Evolutionary conservation across 2,797 vertebrate species (phyloP).

Genomic region (Gadopsis bispinosus): DNA sequence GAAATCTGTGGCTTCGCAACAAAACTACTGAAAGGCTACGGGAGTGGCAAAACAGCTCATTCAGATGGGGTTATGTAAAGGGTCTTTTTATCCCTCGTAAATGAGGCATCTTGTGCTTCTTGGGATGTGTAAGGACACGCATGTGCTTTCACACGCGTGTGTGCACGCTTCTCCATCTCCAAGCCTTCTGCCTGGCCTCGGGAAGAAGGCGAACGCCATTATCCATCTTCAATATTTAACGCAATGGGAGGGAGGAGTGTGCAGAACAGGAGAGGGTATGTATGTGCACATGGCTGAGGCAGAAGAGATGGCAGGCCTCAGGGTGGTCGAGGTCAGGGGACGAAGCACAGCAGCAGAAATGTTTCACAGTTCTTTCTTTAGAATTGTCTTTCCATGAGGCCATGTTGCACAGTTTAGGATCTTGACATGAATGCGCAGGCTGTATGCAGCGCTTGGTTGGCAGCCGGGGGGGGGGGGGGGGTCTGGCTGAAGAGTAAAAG

Average conservation of each 20-base stretch:
- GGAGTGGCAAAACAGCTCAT: neutral
- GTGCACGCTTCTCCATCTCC: constrained; percentile 26
- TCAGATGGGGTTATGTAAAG: constrained; percentile 15
- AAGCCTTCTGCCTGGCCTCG: constrained; percentile 40
- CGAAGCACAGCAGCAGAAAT: constrained; percentile 29
- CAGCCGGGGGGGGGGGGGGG: constrained; percentile 39
- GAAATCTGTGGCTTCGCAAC: neutral
- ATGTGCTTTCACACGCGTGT: constrained; percentile 15
- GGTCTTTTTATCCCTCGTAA: neutral
- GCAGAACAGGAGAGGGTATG: constrained; percentile 22
- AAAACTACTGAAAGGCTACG: neutral
- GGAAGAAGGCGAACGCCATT: constrained; percentile 74
- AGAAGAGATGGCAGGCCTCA: constrained; percentile 52
- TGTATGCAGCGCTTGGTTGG: constrained; percentile 22
- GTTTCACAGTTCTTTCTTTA: constrained; percentile 23
- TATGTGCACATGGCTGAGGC: constrained; percentile 32
- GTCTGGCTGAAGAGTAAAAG: constrained; percentile 57
- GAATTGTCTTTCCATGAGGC: constrained; percentile 18
- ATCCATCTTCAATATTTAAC: constrained; percentile 84
- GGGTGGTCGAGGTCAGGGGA: constrained; percentile 60
- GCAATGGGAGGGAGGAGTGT: constrained; percentile 23
- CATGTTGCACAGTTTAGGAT: constrained; percentile 16
- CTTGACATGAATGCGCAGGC: constrained; percentile 33
- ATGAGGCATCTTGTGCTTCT: constrained; percentile 1
- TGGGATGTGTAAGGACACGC: neutral